Base-by-base conservation (phyloP, 2,797 vertebrate species). In the Xenops minutus region DNA sequence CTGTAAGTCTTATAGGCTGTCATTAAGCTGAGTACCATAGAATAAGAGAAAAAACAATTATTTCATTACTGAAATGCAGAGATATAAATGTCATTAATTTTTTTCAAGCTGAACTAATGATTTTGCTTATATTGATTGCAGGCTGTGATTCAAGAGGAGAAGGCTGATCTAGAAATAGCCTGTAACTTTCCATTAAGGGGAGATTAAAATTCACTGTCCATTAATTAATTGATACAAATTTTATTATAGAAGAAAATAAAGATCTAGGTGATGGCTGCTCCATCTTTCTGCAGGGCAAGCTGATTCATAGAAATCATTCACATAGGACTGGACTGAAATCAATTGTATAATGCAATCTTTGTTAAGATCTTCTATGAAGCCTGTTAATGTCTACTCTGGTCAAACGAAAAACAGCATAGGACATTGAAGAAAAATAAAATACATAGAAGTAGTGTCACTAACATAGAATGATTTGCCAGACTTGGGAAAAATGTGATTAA, bases 31-130 rank as follows among this genome's bases (percentile, higher is more conserved):
- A 96, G 72, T 85, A 93, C 82, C 64, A 27, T 15, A 91, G 71
- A 96, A 93, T 36, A 64, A 62, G 37, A 96, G 24, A 93, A 95
- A 83, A 86, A 79, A 7, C 41, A 92, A 89, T 69, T 89, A 82
- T 88, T 95, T 96, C 39, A 63, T 95, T 95, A 81, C 68, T 95
- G 92, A 97, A 97, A 93, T 88, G 49, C 59, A 73, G 66, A 91
- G 83, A 74, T 78, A 39, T 69, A 95, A 96, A 93, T 93, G 71
- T 64, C n/a, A 68, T 91, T 91, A 78, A 88, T 59, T 94, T 96
- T 96, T 96, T 96, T 9, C 81, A 88, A 71, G 22, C 74, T 92
- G 55, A 96, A 94, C 55, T 39, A 90, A 95, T 49, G 86, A 32
- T 92, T 85, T 63, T 19, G 10, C 16, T 84, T 79, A 8, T 87